Percentiles rank a stretch among this genome's conserved stretches.
Evolutionary conservation across 2,113 vertebrate genomes (phyloP).

Genomic region (Suricata suricatta): DNA sequence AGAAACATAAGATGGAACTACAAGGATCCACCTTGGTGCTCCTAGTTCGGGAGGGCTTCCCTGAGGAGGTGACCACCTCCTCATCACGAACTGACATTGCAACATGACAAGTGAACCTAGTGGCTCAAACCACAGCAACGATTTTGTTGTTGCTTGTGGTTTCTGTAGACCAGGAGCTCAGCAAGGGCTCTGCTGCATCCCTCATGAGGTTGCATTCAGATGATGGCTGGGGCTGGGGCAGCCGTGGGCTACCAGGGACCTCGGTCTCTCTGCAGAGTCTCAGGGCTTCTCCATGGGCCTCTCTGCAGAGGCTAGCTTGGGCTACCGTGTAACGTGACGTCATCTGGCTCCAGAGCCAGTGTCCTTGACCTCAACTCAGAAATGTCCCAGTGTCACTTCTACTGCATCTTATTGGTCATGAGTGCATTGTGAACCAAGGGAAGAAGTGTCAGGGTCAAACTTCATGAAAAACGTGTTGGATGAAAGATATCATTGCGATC

Average conservation of each 20-base stretch:
- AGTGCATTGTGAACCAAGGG: background rate
- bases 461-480: background rate
- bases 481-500: background rate
- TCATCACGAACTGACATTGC: background rate
- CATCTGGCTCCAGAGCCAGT: background rate
- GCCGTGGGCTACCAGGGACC: background rate
- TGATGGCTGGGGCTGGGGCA: background rate
- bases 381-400: background rate
- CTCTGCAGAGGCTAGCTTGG: background rate
- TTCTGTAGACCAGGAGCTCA: background rate
- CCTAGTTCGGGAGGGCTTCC: background rate
- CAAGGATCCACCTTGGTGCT: accelerated
- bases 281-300: background rate
- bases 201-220: background rate
- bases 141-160: background rate
- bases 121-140: background rate
- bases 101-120: background rate
- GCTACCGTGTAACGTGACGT: background rate
- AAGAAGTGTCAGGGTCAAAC: background rate
- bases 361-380: background rate
- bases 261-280: background rate
- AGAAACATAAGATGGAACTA: background rate
- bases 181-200: background rate
- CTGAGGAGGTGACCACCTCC: background rate
- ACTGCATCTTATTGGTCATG: background rate